Evolutionary conservation across 2,888 invertebrate genomes (phyloP).

Genomic region (Microchrysa polita): DNA sequence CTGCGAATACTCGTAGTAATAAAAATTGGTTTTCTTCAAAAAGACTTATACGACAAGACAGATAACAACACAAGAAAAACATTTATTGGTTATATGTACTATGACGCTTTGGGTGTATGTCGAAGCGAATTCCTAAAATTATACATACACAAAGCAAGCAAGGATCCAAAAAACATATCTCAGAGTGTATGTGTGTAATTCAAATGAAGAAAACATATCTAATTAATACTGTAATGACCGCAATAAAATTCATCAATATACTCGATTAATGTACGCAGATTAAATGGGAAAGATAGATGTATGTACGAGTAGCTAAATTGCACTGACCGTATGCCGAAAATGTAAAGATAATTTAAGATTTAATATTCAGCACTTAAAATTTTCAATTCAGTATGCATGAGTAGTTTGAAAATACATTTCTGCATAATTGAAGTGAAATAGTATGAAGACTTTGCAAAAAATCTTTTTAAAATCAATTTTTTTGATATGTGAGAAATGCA

Average conservation of each 20-base stretch:
- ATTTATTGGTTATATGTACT: not conserved
- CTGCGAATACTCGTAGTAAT: no score
- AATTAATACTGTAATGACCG: constrained; percentile 36
- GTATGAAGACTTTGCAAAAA: no score
- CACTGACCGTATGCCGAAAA: not conserved
- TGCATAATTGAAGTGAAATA: no score
- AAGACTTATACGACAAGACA: no score
- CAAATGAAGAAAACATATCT: constrained; percentile 35
- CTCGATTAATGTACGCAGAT: no score
- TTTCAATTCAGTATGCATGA: no score
- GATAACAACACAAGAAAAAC: not conserved
- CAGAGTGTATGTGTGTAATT: constrained; percentile 4
- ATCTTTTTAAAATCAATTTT: no score
- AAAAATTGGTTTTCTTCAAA: constrained; percentile 35
- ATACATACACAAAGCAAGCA: constrained; percentile 12
- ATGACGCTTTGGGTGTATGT: no score
- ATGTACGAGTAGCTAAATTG: constrained; percentile 23
- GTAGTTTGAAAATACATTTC: no score
- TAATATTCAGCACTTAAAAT: constrained; percentile 35
- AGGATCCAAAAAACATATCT: constrained; percentile 20
- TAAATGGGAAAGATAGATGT: no score
- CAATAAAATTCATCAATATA: constrained; percentile 26
- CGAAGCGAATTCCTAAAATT: not conserved
- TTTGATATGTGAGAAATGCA: no score
- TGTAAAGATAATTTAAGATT: not conserved